Base-by-base conservation (phyloP, 2,888 invertebrate species). In the Hylaea fasciaria region DNA sequence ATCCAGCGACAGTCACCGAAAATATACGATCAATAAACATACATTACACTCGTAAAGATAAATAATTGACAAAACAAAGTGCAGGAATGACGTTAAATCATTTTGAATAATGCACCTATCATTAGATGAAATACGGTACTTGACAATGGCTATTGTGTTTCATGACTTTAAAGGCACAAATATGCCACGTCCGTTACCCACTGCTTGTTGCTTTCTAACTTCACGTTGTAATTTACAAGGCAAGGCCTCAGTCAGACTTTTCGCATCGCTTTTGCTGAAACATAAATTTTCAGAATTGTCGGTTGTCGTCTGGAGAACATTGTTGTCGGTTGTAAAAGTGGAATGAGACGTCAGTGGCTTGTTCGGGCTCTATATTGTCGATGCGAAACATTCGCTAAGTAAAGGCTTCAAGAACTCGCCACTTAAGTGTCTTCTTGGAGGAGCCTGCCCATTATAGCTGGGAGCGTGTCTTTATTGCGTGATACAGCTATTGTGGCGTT, bases 271-370 rank as follows among this genome's bases (percentile, higher is more conserved):
- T 52, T 52, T 52, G 54, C 63, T 76, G 70, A 71, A 73, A 63
- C 79, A 85, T 85, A 86, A 85, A 82, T 85, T 81, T 80, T 74
- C 76, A 70, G 71, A 78, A 81, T 81, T 64, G 77, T 71, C 69
- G 68, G 74, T 71, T 80, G 80, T 79, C 76, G 66, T 56, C 60
- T 54, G 40, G 17, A 43, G 57, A 66, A 81, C 84, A 78, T 78
- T 83, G 83, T 85, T 72, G 77, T 69, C 52, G 75, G 77, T 63
- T 75, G 74, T 83, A 81, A 85, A 83, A 73, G 69, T 76, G 71
- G 75, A 85, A 78, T 78, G 72, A 85, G 83, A 81, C 70, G 76
- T 83, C 74, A 76, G 62, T 41, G 59, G 52, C 50, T 62, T 63
- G 65, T 59, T 58, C 54, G 60, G 56, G 62, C 61, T 60, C 58